Base-by-base conservation (phyloP, 1,140 invertebrate genomes). In the Bombyx mandarina region DNA sequence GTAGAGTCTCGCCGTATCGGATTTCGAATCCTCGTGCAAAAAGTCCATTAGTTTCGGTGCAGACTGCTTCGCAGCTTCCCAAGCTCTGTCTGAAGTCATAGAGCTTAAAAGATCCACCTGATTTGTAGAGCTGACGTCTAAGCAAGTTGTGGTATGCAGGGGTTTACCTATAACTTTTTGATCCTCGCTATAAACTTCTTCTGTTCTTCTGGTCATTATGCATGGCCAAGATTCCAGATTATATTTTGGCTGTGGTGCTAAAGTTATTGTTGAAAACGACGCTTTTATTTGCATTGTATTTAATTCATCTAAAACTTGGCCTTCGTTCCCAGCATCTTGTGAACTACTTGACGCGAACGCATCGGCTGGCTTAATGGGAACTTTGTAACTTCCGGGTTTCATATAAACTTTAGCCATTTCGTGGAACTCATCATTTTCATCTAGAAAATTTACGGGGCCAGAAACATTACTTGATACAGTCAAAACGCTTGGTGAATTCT, bases 351-450 rank as follows among this genome's bases (percentile, higher is more conserved):
- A 55, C 45, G 74, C 62, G 9, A 74, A 57, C 46, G 77, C 67
- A 69, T 87, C 79, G 45, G 80, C 63, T 54, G 82, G 82, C 55
- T 88, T 88, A 64, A 86, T 88, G 8, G 84, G 84, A n/a, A 88
- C 82, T 67, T 88, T 86, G 51, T 88, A 88, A 60, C 86, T 88
- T 26, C 86, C 86, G 54, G 86, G 86, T 61, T 88, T 86, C 84
- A 88, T 88, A 67, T 88, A 88, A 18, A 86, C 84, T 74, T 86
- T 88, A 35, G 82, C 79, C 66, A 85, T 82, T 71, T 88, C 84
- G 58, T 86, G 79, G 71, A 79, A 86, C 79, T 88, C 84, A 85
- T 88, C 84, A 70, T 80, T 86, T 68, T 88, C 84, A 65, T 88
- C 82, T 71, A 81, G 74, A 71, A 81, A 82, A 81, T 85, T 81